Evolutionary conservation across 2,113 vertebrate genomes (phyloP).

Genomic region (Neopipo cinnamomea): DNA sequence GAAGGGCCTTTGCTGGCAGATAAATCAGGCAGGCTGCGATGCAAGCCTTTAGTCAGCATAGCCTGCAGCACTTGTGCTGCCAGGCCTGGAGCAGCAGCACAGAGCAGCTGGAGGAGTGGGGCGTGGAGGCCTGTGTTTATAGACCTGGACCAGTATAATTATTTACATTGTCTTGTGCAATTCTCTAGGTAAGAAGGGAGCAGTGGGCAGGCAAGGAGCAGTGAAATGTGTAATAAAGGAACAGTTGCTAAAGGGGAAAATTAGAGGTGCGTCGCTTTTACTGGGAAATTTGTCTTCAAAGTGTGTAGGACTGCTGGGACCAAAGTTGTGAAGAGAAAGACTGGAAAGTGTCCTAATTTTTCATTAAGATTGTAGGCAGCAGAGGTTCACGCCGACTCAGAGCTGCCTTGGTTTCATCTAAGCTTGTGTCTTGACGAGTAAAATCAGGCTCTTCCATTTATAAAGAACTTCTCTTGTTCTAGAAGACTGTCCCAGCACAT

Average conservation of each 20-base stretch:
- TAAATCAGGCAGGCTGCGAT: neutral
- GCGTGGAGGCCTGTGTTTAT: neutral
- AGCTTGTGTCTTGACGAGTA: neutral
- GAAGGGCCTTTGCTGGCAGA: neutral
- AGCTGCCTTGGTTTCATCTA: neutral
- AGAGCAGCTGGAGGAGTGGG: neutral
- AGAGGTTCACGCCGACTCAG: neutral
- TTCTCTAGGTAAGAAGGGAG: slow-evolving; percentile 8
- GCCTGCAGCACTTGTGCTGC: neutral
- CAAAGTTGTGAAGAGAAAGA: neutral
- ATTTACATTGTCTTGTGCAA: slow-evolving; percentile 3
- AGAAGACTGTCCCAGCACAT: neutral
- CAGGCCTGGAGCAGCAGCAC: neutral
- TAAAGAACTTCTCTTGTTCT: neutral
- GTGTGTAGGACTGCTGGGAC: neutral
- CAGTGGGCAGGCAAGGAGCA: slow-evolving; percentile 8
- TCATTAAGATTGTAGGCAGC: neutral
- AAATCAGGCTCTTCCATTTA: slow-evolving; percentile 19
- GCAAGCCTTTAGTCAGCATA: neutral
- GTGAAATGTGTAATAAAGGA: neutral
- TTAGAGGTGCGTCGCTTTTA: neutral
- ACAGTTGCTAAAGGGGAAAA: neutral
- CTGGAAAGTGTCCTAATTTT: neutral
- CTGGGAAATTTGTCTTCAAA: neutral
- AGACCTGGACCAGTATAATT: neutral